Evolutionary conservation across 2,888 invertebrate species (phyloP), one percentile per base, ranked within the genome.

Genomic region (Platycheirus rosarum): DNA sequence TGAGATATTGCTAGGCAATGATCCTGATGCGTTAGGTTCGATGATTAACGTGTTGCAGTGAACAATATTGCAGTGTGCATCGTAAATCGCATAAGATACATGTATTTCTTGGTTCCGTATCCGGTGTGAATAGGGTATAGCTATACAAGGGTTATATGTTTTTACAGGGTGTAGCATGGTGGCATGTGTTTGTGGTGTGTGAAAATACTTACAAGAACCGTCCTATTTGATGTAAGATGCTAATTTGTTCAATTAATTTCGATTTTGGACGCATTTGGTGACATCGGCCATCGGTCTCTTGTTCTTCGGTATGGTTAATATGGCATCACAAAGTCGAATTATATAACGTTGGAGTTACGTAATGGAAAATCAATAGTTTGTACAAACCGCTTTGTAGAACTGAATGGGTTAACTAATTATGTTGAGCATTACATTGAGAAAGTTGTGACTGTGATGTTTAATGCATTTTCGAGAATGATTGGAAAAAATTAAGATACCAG

Each of bases 161-260:
- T n/a, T n/a, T n/a, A n/a, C n/a, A n/a, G n/a, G n/a, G n/a, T n/a
- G n/a, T n/a, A n/a, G 37, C 13, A 40, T 13, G 13, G 9, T 8
- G n/a, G n/a, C n/a, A 9, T 60, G 18, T 44, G 20, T n/a, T 23
- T 55, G 35, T 44, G 46, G 40, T 57, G 42, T 18, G 6, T 9
- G 26, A 18, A n/a, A 49, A 60, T 32, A 51, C 60, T 76, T 71
- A 23, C 69, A 70, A 75, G 69, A 71, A 76, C 55, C 80, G 46
- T 76, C 82, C 82, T 63, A 68, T 77, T 82, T 69, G 62, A 68
- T 82, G 82, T 82, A 68, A 73, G 82, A 82, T 82, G 82, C 53
- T 77, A 82, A 82, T 82, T 73, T 73, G 63, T 53, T 68, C 77
- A 82, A 77, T 71, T 77, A 82, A 77, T 82, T 74, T 74, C 42